These are phyloP conservation scores for Argopecten irradians DNA, from an alignment of 1,140 invertebrate genomes.

Conservation along the genomic window DNA sequence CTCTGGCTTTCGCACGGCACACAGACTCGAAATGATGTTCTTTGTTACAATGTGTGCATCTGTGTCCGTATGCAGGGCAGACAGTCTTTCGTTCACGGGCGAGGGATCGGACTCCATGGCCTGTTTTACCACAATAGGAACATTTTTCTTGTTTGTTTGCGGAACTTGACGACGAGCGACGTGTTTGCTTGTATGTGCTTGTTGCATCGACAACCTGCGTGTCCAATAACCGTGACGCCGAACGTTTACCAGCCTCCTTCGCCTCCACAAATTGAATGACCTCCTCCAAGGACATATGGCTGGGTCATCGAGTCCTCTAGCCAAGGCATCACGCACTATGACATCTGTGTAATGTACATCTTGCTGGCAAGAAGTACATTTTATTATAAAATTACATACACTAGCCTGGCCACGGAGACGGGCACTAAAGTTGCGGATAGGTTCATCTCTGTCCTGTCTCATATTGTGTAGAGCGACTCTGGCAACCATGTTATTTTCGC, in stretches of 20 bases:
- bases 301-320: not conserved
- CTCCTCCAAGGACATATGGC: conserved; percentile 38
- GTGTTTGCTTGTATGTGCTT: too few relatives aligned
- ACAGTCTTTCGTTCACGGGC: conserved; percentile 7
- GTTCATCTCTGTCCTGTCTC: conserved; percentile 52
- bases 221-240: too few relatives aligned
- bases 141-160: too few relatives aligned
- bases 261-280: too few relatives aligned
- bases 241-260: too few relatives aligned
- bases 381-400: conserved; percentile 45
- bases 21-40: conserved; percentile 31
- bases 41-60: conserved; percentile 20
- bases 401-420: conserved; percentile 42
- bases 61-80: conserved; percentile 41
- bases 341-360: conserved; percentile 51
- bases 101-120: conserved; percentile 43
- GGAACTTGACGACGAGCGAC: too few relatives aligned
- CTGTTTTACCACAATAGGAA: conserved; percentile 39
- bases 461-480: conserved; percentile 53
- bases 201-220: too few relatives aligned
- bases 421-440: conserved; percentile 47
- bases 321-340: conserved; percentile 29
- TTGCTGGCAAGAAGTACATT: conserved; percentile 35
- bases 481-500: conserved; percentile 58
- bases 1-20: conserved; percentile 32